Conservation (phyloP, 2,888 invertebrate species). For the Sisyra nigra region DNA sequence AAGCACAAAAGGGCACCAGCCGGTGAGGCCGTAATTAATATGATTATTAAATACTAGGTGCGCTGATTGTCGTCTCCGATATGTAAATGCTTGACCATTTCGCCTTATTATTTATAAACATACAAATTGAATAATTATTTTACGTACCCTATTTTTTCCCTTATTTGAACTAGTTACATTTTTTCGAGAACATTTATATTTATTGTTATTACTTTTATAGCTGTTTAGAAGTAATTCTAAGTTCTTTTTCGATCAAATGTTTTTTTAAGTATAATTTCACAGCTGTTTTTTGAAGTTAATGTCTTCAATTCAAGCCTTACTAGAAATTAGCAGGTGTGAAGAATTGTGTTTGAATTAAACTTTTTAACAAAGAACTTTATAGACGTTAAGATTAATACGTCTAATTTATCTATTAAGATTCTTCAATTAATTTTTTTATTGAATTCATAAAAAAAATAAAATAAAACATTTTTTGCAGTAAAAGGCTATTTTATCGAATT, state of each 20-base stretch:
- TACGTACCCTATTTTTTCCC: slow-evolving; percentile 9
- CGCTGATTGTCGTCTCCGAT: slow-evolving; percentile 6
- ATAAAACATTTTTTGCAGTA: too few species aligned
- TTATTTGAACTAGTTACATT: slow-evolving; percentile 12
- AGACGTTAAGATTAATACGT: too few species aligned
- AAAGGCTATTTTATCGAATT: too few species aligned
- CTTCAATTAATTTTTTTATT: too few species aligned
- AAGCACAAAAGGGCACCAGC: not conserved
- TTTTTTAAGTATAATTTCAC: not conserved
- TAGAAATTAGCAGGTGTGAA: too few species aligned
- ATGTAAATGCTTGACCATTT: slow-evolving; percentile 3
- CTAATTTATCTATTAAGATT: too few species aligned
- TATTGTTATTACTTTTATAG: not conserved
- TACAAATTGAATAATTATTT: slow-evolving; percentile 17
- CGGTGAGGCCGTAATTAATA: slow-evolving; percentile 8
- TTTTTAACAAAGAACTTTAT: too few species aligned
- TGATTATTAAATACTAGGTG: slow-evolving; percentile 8
- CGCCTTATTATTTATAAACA: slow-evolving; percentile 12
- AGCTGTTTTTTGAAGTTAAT: not conserved
- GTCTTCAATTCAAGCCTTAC: too few species aligned
- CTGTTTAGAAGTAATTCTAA: not conserved
- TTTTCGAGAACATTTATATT: not conserved
- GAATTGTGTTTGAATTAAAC: too few species aligned
- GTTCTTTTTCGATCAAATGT: not conserved
- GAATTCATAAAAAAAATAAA: too few species aligned